Evolutionary conservation across 2,888 invertebrate species (phyloP).

Genomic region (Hypomecis atomaria): DNA sequence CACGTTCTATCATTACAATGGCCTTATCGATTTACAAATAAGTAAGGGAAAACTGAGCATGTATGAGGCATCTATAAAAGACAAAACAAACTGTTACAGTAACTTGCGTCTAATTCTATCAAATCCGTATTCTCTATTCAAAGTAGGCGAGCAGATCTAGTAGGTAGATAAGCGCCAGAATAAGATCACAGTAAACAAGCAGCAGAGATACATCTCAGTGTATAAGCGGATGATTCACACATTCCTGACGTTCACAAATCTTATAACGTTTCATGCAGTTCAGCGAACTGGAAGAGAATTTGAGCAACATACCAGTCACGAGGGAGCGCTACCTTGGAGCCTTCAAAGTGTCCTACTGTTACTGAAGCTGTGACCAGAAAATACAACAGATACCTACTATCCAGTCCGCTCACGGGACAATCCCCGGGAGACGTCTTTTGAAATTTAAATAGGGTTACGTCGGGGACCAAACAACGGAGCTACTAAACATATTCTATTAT

Average conservation of each 20-base stretch:
- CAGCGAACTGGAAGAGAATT: constrained; percentile 41
- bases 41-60: constrained; percentile 48
- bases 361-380: constrained; percentile 28
- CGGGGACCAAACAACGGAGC: constrained; percentile 48
- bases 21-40: no score
- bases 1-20: no score
- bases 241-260: constrained; percentile 15
- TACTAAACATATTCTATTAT: constrained; percentile 49
- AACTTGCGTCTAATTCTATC: constrained; percentile 61
- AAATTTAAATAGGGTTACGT: constrained; percentile 63
- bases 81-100: constrained; percentile 50
- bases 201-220: constrained; percentile 19
- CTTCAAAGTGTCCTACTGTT: constrained; percentile 27
- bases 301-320: constrained; percentile 12
- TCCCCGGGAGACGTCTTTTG: constrained; percentile 57
- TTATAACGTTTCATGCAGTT: constrained; percentile 30
- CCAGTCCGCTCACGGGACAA: constrained; percentile 44
- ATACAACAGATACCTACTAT: constrained; percentile 32
- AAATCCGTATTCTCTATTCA: constrained; percentile 74
- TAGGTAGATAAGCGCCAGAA: constrained; percentile 48
- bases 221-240: constrained; percentile 10
- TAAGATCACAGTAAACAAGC: constrained; percentile 8
- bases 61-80: constrained; percentile 60
- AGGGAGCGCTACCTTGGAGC: constrained; percentile 18
- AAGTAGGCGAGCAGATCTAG: constrained; percentile 58